These are phyloP conservation scores for Neoaliturus tenellus DNA, from an alignment of 2,888 invertebrate genomes.

Conservation along the genomic window DNA sequence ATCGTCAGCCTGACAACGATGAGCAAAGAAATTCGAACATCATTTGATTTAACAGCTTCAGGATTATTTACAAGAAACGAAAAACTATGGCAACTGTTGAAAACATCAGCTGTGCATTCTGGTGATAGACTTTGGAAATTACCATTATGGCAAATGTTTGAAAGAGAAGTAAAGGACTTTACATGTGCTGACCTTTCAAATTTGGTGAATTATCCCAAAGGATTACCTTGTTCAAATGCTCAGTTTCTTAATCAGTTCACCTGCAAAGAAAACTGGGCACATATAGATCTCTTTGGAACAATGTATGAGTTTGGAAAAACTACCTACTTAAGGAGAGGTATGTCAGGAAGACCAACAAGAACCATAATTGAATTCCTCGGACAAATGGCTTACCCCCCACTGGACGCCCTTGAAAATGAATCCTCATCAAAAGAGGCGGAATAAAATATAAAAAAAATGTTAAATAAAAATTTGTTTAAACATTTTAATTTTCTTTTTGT, in stretches of 20 bases:
- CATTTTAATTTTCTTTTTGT: no score
- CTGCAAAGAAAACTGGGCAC: slow-evolving; percentile 85
- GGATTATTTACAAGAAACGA: slow-evolving; percentile 86
- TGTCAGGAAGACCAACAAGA: slow-evolving; percentile 86
- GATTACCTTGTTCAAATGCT: slow-evolving; percentile 60
- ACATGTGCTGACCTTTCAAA: slow-evolving; percentile 45
- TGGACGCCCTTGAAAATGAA: slow-evolving; percentile 12
- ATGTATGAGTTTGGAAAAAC: slow-evolving; percentile 79
- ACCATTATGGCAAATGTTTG: slow-evolving; percentile 74
- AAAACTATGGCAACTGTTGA: slow-evolving; percentile 80
- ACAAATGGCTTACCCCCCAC: slow-evolving; percentile 70
- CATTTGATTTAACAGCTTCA: slow-evolving; percentile 81
- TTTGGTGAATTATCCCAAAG: slow-evolving; percentile 42
- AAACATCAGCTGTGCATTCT: slow-evolving; percentile 81
- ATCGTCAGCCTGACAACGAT: slow-evolving; percentile 86
- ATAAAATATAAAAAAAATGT: not conserved
- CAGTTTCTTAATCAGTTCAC: slow-evolving; percentile 82
- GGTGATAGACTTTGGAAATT: slow-evolving; percentile 91
- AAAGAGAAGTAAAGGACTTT: slow-evolving; percentile 37
- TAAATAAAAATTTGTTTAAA: not conserved
- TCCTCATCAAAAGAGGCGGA: not conserved
- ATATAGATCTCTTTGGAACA: slow-evolving; percentile 88
- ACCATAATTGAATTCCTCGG: slow-evolving; percentile 84
- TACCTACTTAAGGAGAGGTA: slow-evolving; percentile 78
- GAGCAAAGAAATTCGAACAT: slow-evolving; percentile 80